A percentile compares a stretch with the other conserved stretches of the same genome.
Conservation (phyloP, 2,797 vertebrate genomes). For the Hydrocynus forskahlii region DNA sequence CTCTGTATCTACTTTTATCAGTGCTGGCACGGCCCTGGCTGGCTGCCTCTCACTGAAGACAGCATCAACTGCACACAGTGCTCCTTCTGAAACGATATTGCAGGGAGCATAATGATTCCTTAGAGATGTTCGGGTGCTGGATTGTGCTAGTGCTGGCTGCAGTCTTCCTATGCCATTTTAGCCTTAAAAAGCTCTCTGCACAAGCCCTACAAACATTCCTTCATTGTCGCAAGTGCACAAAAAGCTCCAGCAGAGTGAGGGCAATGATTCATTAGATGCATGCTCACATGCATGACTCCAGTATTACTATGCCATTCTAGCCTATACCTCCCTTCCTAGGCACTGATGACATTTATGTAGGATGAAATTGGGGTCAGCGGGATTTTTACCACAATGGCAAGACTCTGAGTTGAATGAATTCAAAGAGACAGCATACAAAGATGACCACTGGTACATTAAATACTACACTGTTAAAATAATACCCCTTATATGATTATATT, state of each 20-base stretch:
- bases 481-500: constrained; percentile 9
- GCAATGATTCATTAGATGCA: too few relatives aligned
- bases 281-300: neutral
- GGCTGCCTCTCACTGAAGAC: neutral
- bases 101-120: neutral
- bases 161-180: constrained; percentile 55
- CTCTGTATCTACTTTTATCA: constrained; percentile 32
- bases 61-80: constrained; percentile 9
- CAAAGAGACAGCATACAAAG: neutral
- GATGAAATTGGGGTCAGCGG: constrained; percentile 78
- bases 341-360: constrained; percentile 67
- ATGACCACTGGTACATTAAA: constrained; percentile 38
- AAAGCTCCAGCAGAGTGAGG: neutral
- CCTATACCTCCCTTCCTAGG: constrained; percentile 65
- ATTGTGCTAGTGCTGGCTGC: constrained; percentile 14
- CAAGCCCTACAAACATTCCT: constrained; percentile 66
- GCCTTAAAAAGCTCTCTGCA: constrained; percentile 66
- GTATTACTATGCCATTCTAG: constrained; percentile 56
- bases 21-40: neutral
- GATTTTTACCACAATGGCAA: constrained; percentile 64
- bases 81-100: neutral
- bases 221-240: constrained; percentile 56
- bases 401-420: neutral
- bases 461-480: constrained; percentile 30
- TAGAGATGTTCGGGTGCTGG: neutral